phyloP scores from a whole-genome alignment of 2,797 vertebrate species.

The Myoxocephalus aenaeus region DNA sequence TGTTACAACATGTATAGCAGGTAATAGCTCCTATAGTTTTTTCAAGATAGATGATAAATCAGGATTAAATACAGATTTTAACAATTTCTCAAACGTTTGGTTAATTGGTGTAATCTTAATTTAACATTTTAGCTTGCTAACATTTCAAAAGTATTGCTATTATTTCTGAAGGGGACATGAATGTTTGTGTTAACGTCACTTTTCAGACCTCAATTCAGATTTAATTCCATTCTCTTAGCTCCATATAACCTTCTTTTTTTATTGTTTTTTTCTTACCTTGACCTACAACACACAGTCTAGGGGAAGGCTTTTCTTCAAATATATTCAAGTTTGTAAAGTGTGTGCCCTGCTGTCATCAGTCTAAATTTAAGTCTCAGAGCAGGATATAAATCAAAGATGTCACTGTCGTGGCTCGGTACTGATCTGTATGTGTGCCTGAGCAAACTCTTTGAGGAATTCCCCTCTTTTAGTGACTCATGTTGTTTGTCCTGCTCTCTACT shows the following conservation, averaged over 20 bases:
- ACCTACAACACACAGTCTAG: not conserved
- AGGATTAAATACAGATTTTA: no score
- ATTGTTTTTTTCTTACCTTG: not conserved
- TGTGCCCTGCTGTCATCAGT: constrained; percentile 24
- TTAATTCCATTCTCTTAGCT: not conserved
- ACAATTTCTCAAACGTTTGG: not conserved
- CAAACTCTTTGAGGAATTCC: constrained; percentile 26
- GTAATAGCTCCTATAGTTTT: no score
- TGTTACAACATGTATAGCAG: no score
- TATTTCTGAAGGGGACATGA: not conserved
- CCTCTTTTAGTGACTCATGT: constrained; percentile 14
- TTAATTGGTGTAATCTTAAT: not conserved
- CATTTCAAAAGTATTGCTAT: not conserved
- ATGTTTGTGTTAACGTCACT: not conserved
- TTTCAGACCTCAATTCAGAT: not conserved
- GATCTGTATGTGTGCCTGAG: constrained; percentile 13
- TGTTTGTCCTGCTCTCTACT: constrained; percentile 26
- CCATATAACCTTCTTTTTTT: not conserved
- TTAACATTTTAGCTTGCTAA: not conserved
- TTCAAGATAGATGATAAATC: not conserved
- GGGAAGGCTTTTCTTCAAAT: constrained; percentile 29
- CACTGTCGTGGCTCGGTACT: constrained; percentile 7
- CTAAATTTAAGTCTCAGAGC: constrained; percentile 5
- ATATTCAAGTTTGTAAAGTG: constrained; percentile 15
- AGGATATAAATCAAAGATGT: constrained; percentile 36